Base-by-base conservation (phyloP, 2,113 vertebrate species). In the Rhea pennata region DNA sequence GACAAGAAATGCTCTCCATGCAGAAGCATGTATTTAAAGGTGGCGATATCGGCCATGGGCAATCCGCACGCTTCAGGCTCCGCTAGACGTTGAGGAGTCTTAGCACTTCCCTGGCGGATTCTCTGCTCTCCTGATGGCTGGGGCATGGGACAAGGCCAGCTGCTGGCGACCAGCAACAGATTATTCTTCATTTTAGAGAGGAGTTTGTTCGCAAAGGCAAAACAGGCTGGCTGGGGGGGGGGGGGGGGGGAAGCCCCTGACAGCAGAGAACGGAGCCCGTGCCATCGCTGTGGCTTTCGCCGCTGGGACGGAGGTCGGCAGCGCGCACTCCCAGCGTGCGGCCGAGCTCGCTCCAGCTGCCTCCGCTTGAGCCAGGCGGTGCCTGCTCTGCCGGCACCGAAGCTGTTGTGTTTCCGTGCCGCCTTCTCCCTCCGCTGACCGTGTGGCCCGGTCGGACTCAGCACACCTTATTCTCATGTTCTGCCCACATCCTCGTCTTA, bases 361-460 rank as follows among this genome's bases (percentile, higher is more conserved):
- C 3, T 0, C 29, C 65, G 19, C 50, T 39, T 5, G 40, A 10
- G 36, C 46, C 54, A 33, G 10, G 13, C 22, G 65, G 44, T 33
- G 5, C 69, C 19, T 36, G 8, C 62, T 16, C 22, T n/a, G 5
- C 58, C 9, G 26, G n/a, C 39, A 22, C 46, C 0, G 4, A 40
- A 40, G 23, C 3, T 74, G 26, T 51, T 40, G 6, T 24, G 26
- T 12, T 71, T 36, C 36, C 20, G 40, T 46, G 26, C 8, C 33
- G 24, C 12, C 1, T 39, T 7, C 22, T 8, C 26, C 22, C 10
- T 17, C 61, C 31, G 4, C 6, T 46, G 36, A 39, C n/a, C 0
- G 1, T 10, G n/a, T 54, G 3, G 4, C 19, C 29, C 0, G 0
- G 15, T 46, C n/a, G 6, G 1, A 14, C 42, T 67, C 44, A 5